Conservation (phyloP, 1,140 invertebrate species). For the Magallana gigas region DNA sequence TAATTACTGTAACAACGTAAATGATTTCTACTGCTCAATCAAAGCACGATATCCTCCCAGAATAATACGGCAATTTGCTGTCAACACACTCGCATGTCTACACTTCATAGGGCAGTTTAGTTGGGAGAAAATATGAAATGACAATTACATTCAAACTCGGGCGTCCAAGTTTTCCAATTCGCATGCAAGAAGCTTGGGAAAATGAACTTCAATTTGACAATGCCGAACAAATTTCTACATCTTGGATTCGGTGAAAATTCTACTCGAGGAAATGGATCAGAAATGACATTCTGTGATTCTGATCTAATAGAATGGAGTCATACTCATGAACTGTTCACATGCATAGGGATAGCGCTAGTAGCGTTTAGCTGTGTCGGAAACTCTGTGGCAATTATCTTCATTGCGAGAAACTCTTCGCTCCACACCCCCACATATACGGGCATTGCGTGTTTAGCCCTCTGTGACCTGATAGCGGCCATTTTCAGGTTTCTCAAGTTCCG, state of each 20-base stretch:
- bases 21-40: not conserved
- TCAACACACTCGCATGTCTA: not conserved
- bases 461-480: not conserved
- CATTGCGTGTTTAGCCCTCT: not conserved
- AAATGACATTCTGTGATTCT: not conserved
- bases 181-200: too few species aligned
- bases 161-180: too few species aligned
- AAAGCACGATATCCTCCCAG: not conserved
- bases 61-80: not conserved
- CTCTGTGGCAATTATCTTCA: not conserved
- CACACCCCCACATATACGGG: not conserved
- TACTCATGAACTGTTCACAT: not conserved
- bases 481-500: slow-evolving; percentile 15
- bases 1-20: not conserved
- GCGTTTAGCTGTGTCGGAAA: slow-evolving; percentile 2
- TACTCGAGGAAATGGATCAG: not conserved
- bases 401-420: not conserved
- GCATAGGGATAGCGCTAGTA: not conserved
- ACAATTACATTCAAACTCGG: too few species aligned
- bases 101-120: not conserved
- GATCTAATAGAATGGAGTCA: not conserved
- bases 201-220: not conserved
- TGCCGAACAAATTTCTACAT: not conserved
- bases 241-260: not conserved
- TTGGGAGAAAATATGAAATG: not conserved